Conservation (phyloP, 2,797 vertebrate genomes). For the Xiphorhynchus erythropygius region DNA sequence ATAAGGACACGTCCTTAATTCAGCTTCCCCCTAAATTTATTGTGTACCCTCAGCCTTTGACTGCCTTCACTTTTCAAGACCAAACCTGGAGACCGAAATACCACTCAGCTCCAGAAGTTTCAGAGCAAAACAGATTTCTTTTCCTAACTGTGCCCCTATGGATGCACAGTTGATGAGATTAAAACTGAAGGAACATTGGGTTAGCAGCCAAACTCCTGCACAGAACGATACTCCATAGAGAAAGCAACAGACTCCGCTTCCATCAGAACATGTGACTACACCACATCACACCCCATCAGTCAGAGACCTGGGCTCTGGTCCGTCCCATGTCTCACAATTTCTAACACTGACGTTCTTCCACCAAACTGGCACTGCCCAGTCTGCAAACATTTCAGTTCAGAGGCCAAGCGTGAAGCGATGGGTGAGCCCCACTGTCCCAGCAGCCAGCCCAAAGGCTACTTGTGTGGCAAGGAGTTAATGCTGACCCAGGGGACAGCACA, state of each 20-base stretch:
- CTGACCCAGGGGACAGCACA: background rate
- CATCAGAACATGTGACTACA: rapidly evolving
- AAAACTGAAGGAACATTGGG: background rate
- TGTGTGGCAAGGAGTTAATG: background rate
- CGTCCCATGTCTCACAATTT: background rate
- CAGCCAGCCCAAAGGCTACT: background rate
- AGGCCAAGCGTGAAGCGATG: rapidly evolving
- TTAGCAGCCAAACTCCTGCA: background rate
- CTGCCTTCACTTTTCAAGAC: background rate
- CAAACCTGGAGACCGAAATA: background rate
- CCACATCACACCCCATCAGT: background rate
- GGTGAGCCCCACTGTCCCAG: background rate
- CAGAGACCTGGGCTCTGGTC: background rate
- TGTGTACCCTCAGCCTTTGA: background rate
- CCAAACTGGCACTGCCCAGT: background rate
- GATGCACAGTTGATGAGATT: background rate
- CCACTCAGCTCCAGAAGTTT: background rate
- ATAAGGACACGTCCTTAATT: background rate
- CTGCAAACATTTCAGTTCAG: background rate
- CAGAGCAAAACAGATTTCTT: background rate
- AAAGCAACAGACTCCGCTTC: background rate
- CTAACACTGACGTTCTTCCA: background rate
- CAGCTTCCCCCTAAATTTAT: background rate
- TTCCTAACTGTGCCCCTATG: background rate
- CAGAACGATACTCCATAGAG: background rate